These are phyloP conservation scores for Daubentonia madagascariensis DNA, from an alignment of 2,113 vertebrate genomes.

Conservation along the genomic window DNA sequence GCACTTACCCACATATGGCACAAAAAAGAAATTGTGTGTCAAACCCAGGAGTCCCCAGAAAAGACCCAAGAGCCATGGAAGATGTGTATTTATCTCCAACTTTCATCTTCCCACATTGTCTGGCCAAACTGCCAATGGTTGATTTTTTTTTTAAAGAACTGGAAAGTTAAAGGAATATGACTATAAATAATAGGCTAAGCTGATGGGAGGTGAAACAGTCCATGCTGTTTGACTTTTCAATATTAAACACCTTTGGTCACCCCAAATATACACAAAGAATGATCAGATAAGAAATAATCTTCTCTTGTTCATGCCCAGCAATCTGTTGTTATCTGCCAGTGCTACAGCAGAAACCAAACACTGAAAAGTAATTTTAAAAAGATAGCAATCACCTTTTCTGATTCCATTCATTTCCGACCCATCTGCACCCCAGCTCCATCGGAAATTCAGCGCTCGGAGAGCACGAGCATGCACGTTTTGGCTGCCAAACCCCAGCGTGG, in stretches of 20 bases:
- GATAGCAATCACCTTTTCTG: neutral
- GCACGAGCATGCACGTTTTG: neutral
- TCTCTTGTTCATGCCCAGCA: neutral
- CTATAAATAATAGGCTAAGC: neutral
- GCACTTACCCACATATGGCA: neutral
- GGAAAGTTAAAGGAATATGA: neutral
- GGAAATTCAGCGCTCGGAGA: neutral
- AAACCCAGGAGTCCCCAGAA: neutral
- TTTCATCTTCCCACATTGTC: neutral
- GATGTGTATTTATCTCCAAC: neutral
- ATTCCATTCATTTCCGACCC: neutral
- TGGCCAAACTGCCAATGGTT: neutral
- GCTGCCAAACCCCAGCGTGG: neutral
- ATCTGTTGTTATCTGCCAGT: slow-evolving; percentile 12
- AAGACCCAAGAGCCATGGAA: neutral
- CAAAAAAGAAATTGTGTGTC: neutral
- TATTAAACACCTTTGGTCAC: neutral
- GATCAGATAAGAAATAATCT: neutral
- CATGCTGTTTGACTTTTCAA: neutral
- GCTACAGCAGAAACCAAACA: slow-evolving; percentile 44
- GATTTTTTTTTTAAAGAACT: neutral
- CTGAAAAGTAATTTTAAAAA: neutral
- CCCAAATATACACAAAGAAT: neutral
- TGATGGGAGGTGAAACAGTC: neutral
- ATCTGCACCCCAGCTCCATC: neutral